Evolutionary conservation across 2,797 vertebrate genomes (phyloP).

Genomic region (Malacoraja senta): DNA sequence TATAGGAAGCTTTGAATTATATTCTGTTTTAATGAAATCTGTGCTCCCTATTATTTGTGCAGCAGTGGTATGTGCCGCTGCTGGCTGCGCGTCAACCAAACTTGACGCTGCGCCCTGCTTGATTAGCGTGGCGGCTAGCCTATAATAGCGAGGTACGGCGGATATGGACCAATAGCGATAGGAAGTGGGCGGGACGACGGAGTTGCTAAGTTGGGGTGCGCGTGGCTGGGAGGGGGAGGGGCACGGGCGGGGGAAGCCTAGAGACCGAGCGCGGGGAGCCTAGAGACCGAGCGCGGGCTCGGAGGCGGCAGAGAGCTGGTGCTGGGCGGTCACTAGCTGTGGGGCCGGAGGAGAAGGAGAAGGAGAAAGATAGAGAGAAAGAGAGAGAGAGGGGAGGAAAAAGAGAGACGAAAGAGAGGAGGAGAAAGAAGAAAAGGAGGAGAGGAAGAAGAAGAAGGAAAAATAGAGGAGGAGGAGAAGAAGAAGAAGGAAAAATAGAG

Average conservation of each 20-base stretch:
- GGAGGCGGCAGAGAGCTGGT: neutral
- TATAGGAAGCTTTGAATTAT: too few species aligned
- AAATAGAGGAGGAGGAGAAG: too few species aligned
- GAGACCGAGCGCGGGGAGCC: neutral
- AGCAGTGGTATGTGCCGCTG: neutral
- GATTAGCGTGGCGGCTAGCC: neutral
- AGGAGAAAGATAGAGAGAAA: too few species aligned
- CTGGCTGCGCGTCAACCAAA: neutral
- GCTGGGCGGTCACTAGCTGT: neutral
- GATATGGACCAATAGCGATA: neutral
- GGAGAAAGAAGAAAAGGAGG: too few species aligned
- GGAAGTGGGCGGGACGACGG: neutral
- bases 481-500: too few species aligned
- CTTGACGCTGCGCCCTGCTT: neutral
- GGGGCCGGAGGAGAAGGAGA: neutral
- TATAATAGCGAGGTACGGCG: neutral
- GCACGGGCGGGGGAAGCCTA: too few species aligned
- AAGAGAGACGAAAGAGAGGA: too few species aligned
- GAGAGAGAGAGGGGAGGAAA: too few species aligned
- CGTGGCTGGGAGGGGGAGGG: neutral
- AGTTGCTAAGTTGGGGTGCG: neutral
- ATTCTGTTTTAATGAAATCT: too few species aligned
- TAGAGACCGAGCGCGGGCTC: neutral
- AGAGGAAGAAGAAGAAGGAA: too few species aligned
- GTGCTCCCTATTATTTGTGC: rapidly evolving